phyloP scores from a whole-genome alignment of 2,797 vertebrate species.

The Melanogrammus aeglefinus region DNA sequence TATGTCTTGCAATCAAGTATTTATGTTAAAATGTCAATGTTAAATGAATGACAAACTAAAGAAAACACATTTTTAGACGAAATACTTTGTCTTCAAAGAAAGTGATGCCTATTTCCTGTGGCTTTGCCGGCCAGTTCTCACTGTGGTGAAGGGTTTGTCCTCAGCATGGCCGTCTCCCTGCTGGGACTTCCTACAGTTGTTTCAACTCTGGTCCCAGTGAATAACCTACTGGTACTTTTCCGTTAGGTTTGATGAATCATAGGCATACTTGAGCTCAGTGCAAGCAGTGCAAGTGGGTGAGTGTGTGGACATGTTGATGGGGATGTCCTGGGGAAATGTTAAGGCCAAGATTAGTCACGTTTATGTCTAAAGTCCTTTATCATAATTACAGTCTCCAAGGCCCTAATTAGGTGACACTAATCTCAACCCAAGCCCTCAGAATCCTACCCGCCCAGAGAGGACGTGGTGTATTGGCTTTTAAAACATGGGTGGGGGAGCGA shows the following conservation, averaged over 20 bases:
- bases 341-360: not conserved
- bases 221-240: constrained; percentile 32
- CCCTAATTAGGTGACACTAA: constrained; percentile 2
- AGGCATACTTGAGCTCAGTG: constrained; percentile 9
- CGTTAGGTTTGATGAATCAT: constrained; percentile 13
- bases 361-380: not conserved
- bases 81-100: constrained; percentile 47
- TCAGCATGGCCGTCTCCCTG: constrained; percentile 38
- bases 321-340: not conserved
- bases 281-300: not conserved
- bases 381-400: not conserved
- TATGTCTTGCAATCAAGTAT: not conserved
- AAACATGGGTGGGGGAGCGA: constrained; percentile 23
- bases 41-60: not conserved
- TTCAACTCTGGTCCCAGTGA: constrained; percentile 50
- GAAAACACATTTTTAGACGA: constrained; percentile 29
- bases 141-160: constrained; percentile 49
- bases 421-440: not conserved
- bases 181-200: constrained; percentile 54
- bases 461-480: constrained; percentile 31
- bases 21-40: not conserved
- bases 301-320: not conserved
- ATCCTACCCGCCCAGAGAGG: not conserved
- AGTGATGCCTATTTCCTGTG: constrained; percentile 44
- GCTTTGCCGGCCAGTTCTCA: constrained; percentile 42